Conservation (phyloP, 1,140 invertebrate species). For the Sitobion miscanthi region DNA sequence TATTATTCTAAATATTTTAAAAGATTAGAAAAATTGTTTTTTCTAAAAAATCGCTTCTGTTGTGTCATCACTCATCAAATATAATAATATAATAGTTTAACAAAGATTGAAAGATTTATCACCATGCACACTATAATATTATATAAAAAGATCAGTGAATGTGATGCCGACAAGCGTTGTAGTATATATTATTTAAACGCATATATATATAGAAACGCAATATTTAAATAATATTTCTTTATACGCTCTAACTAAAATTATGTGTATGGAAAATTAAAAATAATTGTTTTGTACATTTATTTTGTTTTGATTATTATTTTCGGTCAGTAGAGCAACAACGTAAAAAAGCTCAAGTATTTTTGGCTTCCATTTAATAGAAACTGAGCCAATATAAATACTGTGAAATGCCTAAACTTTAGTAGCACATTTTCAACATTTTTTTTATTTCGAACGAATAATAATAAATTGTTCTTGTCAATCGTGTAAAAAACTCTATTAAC, state of each 20-base stretch:
- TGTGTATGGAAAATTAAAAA: neutral
- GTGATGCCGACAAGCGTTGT: neutral
- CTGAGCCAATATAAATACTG: neutral
- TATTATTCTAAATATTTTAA: neutral
- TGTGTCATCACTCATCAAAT: neutral
- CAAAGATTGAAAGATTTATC: neutral
- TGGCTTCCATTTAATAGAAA: neutral
- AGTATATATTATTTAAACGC: neutral
- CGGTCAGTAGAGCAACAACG: neutral
- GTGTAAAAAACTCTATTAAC: neutral
- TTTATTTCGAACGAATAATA: neutral
- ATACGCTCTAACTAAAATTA: neutral
- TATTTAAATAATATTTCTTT: neutral
- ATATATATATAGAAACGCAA: neutral
- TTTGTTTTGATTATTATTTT: slow-evolving; percentile 8
- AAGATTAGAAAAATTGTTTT: neutral
- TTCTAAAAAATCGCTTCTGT: neutral
- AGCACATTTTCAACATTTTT: neutral
- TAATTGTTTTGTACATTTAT: neutral
- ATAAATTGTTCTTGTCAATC: neutral
- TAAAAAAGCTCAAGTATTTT: neutral
- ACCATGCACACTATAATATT: neutral
- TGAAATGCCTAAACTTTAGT: neutral
- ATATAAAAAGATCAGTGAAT: neutral
- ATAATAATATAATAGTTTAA: neutral